Conservation (phyloP, 1,140 invertebrate genomes). For the Drosophila guanche region DNA sequence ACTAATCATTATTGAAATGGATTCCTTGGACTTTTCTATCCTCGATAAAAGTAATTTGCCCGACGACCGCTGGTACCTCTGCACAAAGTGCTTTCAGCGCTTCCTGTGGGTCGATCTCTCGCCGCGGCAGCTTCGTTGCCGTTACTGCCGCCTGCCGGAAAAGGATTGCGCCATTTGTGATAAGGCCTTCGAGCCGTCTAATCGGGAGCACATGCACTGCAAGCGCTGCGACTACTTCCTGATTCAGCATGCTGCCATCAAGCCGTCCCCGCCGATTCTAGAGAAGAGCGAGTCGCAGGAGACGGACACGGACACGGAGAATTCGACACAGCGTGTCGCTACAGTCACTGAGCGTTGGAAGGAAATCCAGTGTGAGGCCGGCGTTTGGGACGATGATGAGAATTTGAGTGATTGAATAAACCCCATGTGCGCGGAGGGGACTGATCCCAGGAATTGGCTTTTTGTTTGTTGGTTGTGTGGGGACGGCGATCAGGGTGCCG, state of each 20-base stretch:
- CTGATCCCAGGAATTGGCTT: no score
- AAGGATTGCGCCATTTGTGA: constrained; percentile 41
- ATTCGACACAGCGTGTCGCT: not conserved
- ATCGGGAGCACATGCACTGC: constrained; percentile 22
- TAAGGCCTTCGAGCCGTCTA: constrained; percentile 34
- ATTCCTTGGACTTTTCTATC: no score
- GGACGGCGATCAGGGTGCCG: constrained; percentile 3
- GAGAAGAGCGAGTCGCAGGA: not conserved
- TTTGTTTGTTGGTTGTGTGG: no score
- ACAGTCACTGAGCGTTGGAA: constrained; percentile 37
- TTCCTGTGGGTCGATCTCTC: constrained; percentile 47
- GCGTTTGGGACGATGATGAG: constrained; percentile 24
- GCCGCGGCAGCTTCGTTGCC: constrained; percentile 44
- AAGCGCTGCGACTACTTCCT: constrained; percentile 51
- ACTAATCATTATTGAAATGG: no score
- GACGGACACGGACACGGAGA: not conserved
- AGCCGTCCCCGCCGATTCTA: constrained; percentile 13
- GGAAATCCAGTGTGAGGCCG: constrained; percentile 29
- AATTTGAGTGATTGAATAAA: constrained; percentile 17
- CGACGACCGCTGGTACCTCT: constrained; percentile 25
- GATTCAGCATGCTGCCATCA: constrained; percentile 12
- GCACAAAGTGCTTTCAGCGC: constrained; percentile 34
- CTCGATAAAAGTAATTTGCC: no score
- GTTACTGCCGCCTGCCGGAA: constrained; percentile 19
- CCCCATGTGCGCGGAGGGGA: no score